These are phyloP conservation scores for Anolis carolinensis DNA, from an alignment of 2,113 vertebrate species.

Conservation along the genomic window DNA sequence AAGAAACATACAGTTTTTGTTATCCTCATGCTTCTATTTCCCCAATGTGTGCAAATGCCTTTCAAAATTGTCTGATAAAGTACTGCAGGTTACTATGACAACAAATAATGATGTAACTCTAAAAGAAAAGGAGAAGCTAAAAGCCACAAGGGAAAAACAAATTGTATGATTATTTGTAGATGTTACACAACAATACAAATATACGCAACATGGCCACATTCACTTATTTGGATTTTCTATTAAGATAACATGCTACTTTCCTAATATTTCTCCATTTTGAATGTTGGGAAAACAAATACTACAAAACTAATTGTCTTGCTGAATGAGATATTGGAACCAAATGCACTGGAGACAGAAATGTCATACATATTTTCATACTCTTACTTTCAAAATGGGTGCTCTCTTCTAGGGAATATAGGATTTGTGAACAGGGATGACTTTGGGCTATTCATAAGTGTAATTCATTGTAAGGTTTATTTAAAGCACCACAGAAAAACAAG, in stretches of 20 bases:
- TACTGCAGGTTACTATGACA: constrained; percentile 8
- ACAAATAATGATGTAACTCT: background rate
- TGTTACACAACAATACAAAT: background rate
- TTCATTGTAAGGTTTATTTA: no score
- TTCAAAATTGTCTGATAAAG: background rate
- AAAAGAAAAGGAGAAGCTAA: background rate
- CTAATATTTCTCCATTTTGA: background rate
- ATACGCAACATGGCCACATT: background rate
- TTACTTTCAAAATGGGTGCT: no score
- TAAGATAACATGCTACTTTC: background rate
- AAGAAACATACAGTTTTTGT: background rate
- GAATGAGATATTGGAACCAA: background rate
- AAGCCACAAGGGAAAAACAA: background rate
- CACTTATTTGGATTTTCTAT: background rate
- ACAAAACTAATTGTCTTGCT: background rate
- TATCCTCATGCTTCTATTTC: background rate
- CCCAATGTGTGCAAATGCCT: background rate
- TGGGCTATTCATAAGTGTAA: no score
- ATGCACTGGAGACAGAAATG: no score
- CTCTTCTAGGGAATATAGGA: no score
- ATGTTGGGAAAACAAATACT: background rate
- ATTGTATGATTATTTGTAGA: background rate
- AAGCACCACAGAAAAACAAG: no score
- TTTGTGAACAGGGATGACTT: no score
- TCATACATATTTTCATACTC: no score